These are phyloP conservation scores for Garrulus glandarius DNA, from an alignment of 2,797 vertebrate species.

Conservation along the genomic window DNA sequence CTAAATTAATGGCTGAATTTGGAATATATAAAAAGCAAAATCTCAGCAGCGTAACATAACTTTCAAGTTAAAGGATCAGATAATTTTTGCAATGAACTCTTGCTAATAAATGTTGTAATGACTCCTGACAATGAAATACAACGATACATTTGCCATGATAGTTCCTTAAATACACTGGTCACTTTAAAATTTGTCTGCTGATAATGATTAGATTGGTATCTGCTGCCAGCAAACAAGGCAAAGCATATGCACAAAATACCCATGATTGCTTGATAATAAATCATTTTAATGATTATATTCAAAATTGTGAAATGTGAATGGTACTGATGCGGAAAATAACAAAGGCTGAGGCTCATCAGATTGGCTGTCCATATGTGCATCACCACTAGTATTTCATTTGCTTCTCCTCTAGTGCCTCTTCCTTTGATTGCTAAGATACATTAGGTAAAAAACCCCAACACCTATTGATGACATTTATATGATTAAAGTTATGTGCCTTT, in stretches of 20 bases:
- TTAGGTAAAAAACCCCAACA: neutral
- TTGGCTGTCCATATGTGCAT: constrained; percentile 38
- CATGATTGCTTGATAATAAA: constrained; percentile 67
- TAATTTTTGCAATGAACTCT: neutral
- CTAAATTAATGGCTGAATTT: neutral
- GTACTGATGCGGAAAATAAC: constrained; percentile 65
- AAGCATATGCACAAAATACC: constrained; percentile 65
- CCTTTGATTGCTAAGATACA: neutral
- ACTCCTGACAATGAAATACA: neutral
- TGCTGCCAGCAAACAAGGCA: constrained; percentile 69
- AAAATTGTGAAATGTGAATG: constrained; percentile 65
- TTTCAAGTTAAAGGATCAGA: neutral
- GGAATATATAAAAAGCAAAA: neutral
- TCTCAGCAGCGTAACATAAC: neutral
- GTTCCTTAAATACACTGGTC: constrained; percentile 1
- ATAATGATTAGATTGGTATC: constrained; percentile 39
- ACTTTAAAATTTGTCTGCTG: constrained; percentile 60
- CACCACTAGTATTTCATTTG: neutral
- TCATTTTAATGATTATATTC: constrained; percentile 70
- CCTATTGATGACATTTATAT: neutral
- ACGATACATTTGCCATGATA: neutral
- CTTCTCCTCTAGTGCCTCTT: neutral
- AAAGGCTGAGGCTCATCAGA: constrained; percentile 40
- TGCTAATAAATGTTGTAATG: neutral
- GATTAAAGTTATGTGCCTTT: neutral